Evolutionary conservation across 2,113 vertebrate species (phyloP).

Genomic region (Tupaia tana): DNA sequence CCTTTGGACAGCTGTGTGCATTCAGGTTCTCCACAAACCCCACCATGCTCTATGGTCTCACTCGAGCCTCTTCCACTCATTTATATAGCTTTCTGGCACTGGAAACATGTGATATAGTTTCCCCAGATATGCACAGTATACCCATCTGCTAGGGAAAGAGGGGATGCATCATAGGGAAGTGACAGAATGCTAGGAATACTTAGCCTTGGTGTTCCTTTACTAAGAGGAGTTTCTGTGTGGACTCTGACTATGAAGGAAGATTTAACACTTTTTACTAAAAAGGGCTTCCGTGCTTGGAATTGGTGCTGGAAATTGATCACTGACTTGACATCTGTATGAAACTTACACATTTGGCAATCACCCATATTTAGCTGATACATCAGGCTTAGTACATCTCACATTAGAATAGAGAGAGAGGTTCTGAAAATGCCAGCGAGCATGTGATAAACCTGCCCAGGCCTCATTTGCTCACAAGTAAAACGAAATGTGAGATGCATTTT

Average conservation of each 20-base stretch:
- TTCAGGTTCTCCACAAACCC: background rate
- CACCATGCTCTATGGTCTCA: background rate
- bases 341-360: background rate
- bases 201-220: background rate
- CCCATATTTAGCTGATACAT: background rate
- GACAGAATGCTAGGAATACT: background rate
- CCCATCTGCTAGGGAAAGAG: background rate
- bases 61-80: background rate
- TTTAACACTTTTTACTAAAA: background rate
- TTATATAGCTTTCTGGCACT: background rate
- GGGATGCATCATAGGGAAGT: background rate
- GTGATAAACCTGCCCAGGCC: background rate
- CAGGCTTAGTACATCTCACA: background rate
- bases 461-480: background rate
- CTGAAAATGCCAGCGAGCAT: background rate
- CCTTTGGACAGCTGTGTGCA: background rate
- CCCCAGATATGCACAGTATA: background rate
- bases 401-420: background rate
- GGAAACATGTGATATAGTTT: background rate
- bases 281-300: background rate
- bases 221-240: background rate
- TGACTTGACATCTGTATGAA: background rate
- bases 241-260: background rate
- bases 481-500: conserved; percentile 27
- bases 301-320: background rate